phyloP scores from a whole-genome alignment of 2,888 invertebrate genomes.

The Apamea monoglypha region DNA sequence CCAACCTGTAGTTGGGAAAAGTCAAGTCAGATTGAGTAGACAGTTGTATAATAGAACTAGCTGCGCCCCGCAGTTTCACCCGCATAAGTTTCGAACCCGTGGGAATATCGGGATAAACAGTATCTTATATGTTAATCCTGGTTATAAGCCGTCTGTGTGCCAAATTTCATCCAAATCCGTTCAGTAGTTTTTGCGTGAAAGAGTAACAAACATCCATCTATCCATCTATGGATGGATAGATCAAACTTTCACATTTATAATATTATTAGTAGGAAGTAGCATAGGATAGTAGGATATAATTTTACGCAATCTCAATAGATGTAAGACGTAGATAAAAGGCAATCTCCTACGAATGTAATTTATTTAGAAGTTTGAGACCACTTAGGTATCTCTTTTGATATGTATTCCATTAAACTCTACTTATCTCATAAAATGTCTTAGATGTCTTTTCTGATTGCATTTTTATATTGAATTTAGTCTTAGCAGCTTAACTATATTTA shows the following conservation, averaged over 20 bases:
- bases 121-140: too few relatives aligned
- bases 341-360: constrained; percentile 59
- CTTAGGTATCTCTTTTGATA: constrained; percentile 41
- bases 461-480: neutral
- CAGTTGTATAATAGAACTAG: neutral
- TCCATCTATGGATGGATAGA: too few relatives aligned
- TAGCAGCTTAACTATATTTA: neutral
- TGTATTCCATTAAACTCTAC: constrained; percentile 39
- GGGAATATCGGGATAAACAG: too few relatives aligned
- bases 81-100: too few relatives aligned
- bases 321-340: constrained; percentile 35
- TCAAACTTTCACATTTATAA: too few relatives aligned
- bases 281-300: too few relatives aligned
- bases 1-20: neutral
- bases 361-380: constrained; percentile 42
- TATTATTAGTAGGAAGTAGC: too few relatives aligned
- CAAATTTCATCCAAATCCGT: too few relatives aligned
- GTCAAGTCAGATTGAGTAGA: neutral
- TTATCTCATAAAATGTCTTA: neutral
- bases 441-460: constrained; percentile 4
- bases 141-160: too few relatives aligned
- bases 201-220: too few relatives aligned
- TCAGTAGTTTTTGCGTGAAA: too few relatives aligned
- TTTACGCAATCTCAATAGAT: constrained; percentile 36
- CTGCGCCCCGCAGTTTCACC: too few relatives aligned